phyloP scores from a whole-genome alignment of 2,797 vertebrate genomes.

The Galaxias olidus region DNA sequence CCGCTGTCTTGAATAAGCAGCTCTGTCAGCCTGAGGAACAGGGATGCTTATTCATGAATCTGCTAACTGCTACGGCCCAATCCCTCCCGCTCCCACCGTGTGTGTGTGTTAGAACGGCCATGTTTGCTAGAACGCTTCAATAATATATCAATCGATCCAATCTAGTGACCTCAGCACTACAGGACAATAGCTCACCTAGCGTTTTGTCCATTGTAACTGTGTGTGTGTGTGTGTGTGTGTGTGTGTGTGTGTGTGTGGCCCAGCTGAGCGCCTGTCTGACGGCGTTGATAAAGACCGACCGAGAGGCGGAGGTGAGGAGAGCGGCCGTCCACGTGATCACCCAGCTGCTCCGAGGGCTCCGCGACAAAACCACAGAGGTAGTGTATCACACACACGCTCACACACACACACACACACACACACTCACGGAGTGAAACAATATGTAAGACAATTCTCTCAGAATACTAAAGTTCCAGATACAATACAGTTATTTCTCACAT shows the following conservation, averaged over 20 bases:
- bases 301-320: constrained; percentile 84
- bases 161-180: constrained; percentile 24
- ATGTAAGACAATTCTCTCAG: background rate
- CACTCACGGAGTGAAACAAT: too few relatives aligned
- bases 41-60: constrained; percentile 53
- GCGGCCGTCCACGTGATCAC: constrained; percentile 88
- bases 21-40: constrained; percentile 50
- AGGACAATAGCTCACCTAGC: background rate
- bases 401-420: constrained; percentile 5
- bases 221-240: constrained; percentile 17
- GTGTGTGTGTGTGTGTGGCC: constrained; percentile 22
- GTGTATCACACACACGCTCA: constrained; percentile 26
- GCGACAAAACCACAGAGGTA: constrained; percentile 87
- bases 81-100: constrained; percentile 2
- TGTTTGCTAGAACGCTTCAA: constrained; percentile 3
- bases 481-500: too few relatives aligned
- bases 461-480: too few relatives aligned
- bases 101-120: constrained; percentile 13
- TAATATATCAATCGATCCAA: constrained; percentile 34
- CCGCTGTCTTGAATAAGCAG: constrained; percentile 54
- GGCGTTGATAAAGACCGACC: constrained; percentile 83
- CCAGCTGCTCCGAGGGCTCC: constrained; percentile 86
- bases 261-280: constrained; percentile 88
- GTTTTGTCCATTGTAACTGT: background rate
- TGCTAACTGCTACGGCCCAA: constrained; percentile 25